Base-by-base conservation (phyloP, 2,888 invertebrate species). In the Nomada flava region DNA sequence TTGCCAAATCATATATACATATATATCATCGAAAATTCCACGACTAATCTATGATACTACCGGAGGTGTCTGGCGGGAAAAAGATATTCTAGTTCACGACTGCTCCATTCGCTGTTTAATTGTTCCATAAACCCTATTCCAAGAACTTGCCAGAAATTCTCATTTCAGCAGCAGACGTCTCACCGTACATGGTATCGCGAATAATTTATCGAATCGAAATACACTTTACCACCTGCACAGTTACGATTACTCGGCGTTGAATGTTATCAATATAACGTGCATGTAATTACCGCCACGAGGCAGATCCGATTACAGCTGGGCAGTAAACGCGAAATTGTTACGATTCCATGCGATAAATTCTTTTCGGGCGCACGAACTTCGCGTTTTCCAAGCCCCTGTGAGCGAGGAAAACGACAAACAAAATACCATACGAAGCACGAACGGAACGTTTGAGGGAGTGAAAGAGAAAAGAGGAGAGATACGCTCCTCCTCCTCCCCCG, bases 281-380 rank as follows among this genome's bases (percentile, higher is more conserved):
- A 13, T 5, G 20, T 53, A 72, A 73, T 50, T 47, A 55, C 53
- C 60, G 5, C 26, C 44, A 44, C 29, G 18, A 23, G 23, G 13
- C 44, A 62, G 44, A 72, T 72, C 62, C 15, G 57, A 75, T 75
- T 20, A 20, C 18, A n/a, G 26, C n/a, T 29, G 52, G 52, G 70
- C 62, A 0, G 53, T 71, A 2, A 55, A 53, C 62, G 71, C 53
- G 29, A 53, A 62, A 71, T 62, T 20, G 52, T 71, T 20, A 13
- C 44, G 44, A 53, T n/a, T 63, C 23, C 9, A 13, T 2, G 47
- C 13, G 60, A 72, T 55, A 62, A 42, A 15, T 20, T 23, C 20
- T 0, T 20, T 15, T n/a, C 29, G 11, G 15, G 36, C 36, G 44
- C 20, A 75, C 42, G 18, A 36, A 36, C 71, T 26, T 53, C 29